A percentile compares a stretch with the other conserved stretches of the same genome.
Evolutionary conservation across 2,113 vertebrate genomes (phyloP).

Genomic region (Penelope pileata): DNA sequence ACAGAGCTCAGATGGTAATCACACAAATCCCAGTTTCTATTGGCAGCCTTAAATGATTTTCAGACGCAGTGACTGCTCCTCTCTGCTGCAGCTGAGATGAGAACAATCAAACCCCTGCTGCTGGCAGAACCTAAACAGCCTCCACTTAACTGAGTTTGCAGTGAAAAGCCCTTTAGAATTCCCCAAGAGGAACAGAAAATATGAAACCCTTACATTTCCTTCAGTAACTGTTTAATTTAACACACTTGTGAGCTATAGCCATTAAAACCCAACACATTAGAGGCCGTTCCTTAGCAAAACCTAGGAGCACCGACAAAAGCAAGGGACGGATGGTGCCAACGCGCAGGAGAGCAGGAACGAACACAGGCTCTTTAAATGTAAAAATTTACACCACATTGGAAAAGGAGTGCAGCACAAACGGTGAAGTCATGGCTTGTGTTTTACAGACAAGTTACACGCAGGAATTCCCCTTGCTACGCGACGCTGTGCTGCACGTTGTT

Average conservation of each 20-base stretch:
- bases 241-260: background rate
- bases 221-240: constrained; percentile 28
- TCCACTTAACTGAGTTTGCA: background rate
- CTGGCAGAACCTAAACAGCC: background rate
- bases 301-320: background rate
- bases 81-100: background rate
- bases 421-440: background rate
- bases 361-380: background rate
- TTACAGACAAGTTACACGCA: background rate
- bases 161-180: background rate
- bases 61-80: background rate
- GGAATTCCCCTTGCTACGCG: background rate
- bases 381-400: background rate
- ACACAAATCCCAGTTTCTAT: background rate
- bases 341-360: background rate
- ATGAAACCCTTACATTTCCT: background rate
- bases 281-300: background rate
- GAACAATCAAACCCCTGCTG: background rate
- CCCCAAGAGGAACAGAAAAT: background rate
- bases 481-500: background rate
- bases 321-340: background rate
- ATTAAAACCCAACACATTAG: background rate
- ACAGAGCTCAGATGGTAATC: background rate
- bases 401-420: background rate
- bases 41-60: background rate